Evolutionary conservation across 2,113 vertebrate genomes (phyloP), one percentile per base, ranked within the genome.

Genomic region (Accipiter virgatus): DNA sequence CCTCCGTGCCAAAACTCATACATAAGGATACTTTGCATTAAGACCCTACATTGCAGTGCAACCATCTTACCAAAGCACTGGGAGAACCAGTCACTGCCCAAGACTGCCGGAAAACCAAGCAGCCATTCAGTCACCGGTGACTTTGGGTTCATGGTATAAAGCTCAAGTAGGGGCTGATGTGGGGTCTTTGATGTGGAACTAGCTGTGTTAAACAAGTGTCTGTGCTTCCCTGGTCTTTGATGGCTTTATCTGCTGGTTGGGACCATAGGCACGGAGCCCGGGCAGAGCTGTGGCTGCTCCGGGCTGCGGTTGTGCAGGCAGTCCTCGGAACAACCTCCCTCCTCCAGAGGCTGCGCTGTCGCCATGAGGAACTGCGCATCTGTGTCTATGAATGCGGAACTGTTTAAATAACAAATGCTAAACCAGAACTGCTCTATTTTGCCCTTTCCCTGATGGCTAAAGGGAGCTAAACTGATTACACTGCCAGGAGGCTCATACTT

Each of bases 121-220:
- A 17, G 3, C 5, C 48, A 10, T 25, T 62, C 62, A n/a, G 16
- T 19, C 20, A 66, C 16, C 26, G 29, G 25, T 59, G 58, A 63
- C 13, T 22, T 23, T n/a, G 27, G 42, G 27, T 29, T 55, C 43
- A 18, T 4, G 8, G 9, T 1, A 2, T 55, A 42, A 43, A 78
- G 26, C 5, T 47, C 22, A 42, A 32, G 12, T 10, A 20, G 0
- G 0, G 19, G 36, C 22, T 73, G 31, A 40, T 42, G 23, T 50
- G 50, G 18, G 18, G 10, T 65, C 21, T 20, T 42, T 47, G 10
- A 22, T 56, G 16, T 16, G 34, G 31, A 45, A 62, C 26, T 10
- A n/a, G 19, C 23, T 31, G 17, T 29, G 13, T 47, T 53, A 45
- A 80, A 40, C 13, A 59, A 38, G 14, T 19, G 5, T 19, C 52